Base-by-base conservation (phyloP, 1,140 invertebrate genomes). In the Rhopalosiphum padi region DNA sequence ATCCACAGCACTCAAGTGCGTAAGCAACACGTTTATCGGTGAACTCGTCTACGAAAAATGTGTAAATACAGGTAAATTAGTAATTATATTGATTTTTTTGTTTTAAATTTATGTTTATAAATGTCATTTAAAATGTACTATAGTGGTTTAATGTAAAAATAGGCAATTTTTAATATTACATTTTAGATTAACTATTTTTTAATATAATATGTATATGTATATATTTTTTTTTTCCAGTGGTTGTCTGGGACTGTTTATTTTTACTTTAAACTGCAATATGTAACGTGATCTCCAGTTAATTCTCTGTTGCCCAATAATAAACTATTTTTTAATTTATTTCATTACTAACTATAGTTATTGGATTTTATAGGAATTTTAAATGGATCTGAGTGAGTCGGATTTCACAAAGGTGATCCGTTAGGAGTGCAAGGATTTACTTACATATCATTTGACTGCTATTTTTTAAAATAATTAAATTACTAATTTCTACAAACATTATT, bases 1-100 rank as follows among this genome's bases (percentile, higher is more conserved):
- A 83, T 97, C 97, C 46, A 97, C 96, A 4, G 96, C 95, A 4
- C 97, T 97, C 93, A 98, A 95, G 95, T 97, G 97, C 35, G 97
- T 96, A 89, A 98, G 95, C 60, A 97, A 95, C 89, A 97, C 95
- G 93, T 97, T 97, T 94, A 97, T 97, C 21, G 97, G 96, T 86
- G 96, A 96, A 93, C 96, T 96, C 68, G 96, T 95, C 96, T 97
- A 95, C 94, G 96, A 96, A 95, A 95, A 94, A 93, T 37, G 30
- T n/a, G 15, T 77, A 77, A 77, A 7, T 77, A 77, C 30, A 3
- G 0, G 11, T n/a, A 77, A 77, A 18, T 18, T n/a, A n/a, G n/a
- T n/a, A n/a, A n/a, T n/a, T n/a, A n/a, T 9, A 46, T 11, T 46
- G 60, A 35, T 18, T 77, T 18, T 77, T 77, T n/a, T 35, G 55